Percentiles rank a stretch among this genome's conserved stretches.
phyloP scores from a whole-genome alignment of 2,113 vertebrate species.

The Rhadina sibilatrix region DNA sequence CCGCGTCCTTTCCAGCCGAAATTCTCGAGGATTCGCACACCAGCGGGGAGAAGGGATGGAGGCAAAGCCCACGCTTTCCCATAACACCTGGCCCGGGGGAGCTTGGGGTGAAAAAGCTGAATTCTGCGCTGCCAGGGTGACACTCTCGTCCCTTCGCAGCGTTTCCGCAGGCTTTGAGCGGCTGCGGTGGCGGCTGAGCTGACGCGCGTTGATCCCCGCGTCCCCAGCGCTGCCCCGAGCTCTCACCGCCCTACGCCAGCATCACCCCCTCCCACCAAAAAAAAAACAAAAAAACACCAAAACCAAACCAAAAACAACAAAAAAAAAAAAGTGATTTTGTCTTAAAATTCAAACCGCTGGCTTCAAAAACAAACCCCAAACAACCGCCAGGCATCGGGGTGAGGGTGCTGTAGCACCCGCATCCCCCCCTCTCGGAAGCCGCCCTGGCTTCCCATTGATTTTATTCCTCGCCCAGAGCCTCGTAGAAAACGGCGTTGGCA shows the following conservation, averaged over 20 bases:
- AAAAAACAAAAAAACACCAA: background rate
- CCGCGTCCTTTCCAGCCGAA: background rate
- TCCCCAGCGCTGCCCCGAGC: background rate
- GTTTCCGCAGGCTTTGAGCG: background rate
- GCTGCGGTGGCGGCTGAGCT: background rate
- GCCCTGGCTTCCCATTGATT: slow-evolving; percentile 62
- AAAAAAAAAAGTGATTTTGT: background rate
- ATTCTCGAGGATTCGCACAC: background rate
- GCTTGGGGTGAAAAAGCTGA: background rate
- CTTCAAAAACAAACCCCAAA: background rate
- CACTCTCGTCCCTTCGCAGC: background rate
- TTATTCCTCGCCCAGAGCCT: slow-evolving; percentile 56
- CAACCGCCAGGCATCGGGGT: too few relatives aligned
- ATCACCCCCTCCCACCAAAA: background rate
- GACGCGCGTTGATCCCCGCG: background rate
- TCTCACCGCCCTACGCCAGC: background rate
- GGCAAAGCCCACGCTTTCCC: background rate
- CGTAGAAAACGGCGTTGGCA: slow-evolving; percentile 76
- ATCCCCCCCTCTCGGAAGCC: background rate
- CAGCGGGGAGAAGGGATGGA: too few relatives aligned
- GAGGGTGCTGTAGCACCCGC: background rate
- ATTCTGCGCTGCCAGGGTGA: background rate
- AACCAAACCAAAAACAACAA: too few relatives aligned
- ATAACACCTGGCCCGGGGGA: background rate
- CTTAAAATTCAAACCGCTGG: background rate